Evolutionary conservation across 2,113 vertebrate species (phyloP).

Genomic region (Theristicus caerulescens): DNA sequence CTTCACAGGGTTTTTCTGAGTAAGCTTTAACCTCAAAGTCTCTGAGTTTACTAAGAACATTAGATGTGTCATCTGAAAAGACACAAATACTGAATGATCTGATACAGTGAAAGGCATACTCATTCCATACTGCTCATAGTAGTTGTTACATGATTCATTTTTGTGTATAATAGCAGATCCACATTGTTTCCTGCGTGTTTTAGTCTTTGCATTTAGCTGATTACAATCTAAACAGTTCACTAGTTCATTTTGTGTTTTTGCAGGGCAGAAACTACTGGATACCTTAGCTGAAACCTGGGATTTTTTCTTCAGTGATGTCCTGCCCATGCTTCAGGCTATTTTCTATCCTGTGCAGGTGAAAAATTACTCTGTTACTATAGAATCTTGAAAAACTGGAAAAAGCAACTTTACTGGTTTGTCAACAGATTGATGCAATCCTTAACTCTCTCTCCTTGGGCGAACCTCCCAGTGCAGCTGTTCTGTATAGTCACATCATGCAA

Average conservation of each 20-base stretch:
- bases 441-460: background rate
- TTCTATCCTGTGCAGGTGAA: constrained; percentile 97
- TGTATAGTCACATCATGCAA: background rate
- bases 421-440: background rate
- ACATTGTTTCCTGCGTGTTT: background rate
- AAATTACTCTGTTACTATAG: background rate
- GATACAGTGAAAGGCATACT: background rate
- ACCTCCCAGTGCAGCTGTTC: background rate
- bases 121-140: background rate
- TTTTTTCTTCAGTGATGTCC: constrained; percentile 96
- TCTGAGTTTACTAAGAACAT: background rate
- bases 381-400: constrained; percentile 33
- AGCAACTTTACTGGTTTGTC: background rate
- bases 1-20: background rate
- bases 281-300: constrained; percentile 97
- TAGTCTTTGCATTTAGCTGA: background rate
- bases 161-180: background rate
- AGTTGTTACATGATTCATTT: background rate
- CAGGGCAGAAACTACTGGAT: constrained; percentile 97
- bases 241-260: constrained; percentile 32
- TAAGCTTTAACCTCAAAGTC: background rate
- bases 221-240: background rate
- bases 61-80: background rate
- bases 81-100: background rate
- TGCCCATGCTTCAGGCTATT: constrained; percentile 95